Base-by-base conservation (phyloP, 1,140 invertebrate species). In the Dendrolimus kikuchii region DNA sequence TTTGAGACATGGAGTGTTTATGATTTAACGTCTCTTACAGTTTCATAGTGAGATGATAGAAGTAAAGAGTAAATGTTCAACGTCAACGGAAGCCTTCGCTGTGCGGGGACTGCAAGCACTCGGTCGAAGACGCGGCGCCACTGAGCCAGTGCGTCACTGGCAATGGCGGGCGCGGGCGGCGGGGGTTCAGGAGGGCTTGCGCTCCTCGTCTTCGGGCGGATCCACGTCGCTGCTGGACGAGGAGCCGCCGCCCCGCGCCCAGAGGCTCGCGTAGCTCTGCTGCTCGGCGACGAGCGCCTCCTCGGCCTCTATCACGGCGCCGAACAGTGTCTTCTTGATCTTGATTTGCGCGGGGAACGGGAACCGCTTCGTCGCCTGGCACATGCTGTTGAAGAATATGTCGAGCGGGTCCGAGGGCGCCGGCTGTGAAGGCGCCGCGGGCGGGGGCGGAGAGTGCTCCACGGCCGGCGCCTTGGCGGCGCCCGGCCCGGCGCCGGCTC, bases 331-430 rank as follows among this genome's bases (percentile, higher is more conserved):
- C 53, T 68, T 70, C 68, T 81, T 84, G 50, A 86, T 80, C 49
- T 67, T 68, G 42, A 86, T 77, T 59, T 86, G 82, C 43, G 79
- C 66, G 7, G 67, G 77, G 54, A 74, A 81, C 5, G 83, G 80
- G 36, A 86, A 68, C n/a, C 81, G 66, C 63, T 83, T 83, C 37
- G 81, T 83, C 10, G 80, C 73, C 64, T 84, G 77, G 55, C 79
- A 84, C 83, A 86, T 86, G 68, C 81, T 70, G 65, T 81, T 77
- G 69, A 86, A 86, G 68, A 86, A 86, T 49, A 86, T 77, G 61
- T 85, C 81, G 43, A 86, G 66, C 38, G 83, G 74, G 59, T 84
- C 5, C 43, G 43, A n/a, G 43, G 49, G 55, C 59, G 37, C 46
- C 37, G 55, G 44, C 36, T 61, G 66, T 46, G 64, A 53, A 36